Conservation (phyloP, 2,888 invertebrate genomes). For the Limnephilus lunatus region DNA sequence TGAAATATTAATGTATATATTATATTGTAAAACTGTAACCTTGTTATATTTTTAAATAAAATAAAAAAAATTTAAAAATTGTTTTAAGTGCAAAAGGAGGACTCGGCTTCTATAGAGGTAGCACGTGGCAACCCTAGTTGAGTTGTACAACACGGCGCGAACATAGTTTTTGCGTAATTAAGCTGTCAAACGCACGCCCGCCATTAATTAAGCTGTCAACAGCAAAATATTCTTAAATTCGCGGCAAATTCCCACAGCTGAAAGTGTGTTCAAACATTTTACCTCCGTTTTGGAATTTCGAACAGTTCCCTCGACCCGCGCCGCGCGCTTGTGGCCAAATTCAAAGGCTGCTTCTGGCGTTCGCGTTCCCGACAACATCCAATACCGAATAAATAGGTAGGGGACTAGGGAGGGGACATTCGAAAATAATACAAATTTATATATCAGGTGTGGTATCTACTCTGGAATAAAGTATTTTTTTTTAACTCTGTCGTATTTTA, state of each 20-base stretch:
- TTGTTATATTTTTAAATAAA: too few species aligned
- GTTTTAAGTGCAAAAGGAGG: neutral
- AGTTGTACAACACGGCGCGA: slow-evolving; percentile 56
- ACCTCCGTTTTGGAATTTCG: slow-evolving; percentile 30
- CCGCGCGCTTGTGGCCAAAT: slow-evolving; percentile 17
- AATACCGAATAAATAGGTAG: neutral
- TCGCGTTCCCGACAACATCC: neutral
- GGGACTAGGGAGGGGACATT: neutral
- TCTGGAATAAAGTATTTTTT: too few species aligned
- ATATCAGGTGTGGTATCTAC: neutral
- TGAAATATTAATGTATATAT: too few species aligned
- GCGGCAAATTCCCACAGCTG: slow-evolving; percentile 39
- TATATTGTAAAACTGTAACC: too few species aligned
- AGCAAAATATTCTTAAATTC: slow-evolving; percentile 62
- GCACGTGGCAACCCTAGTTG: neutral
- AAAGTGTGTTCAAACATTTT: slow-evolving; percentile 39
- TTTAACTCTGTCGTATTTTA: too few species aligned
- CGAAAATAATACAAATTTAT: neutral
- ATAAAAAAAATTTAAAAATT: too few species aligned
- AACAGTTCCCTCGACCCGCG: neutral
- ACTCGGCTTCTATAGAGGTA: neutral
- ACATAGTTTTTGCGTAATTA: slow-evolving; percentile 67
- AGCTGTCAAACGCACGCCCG: slow-evolving; percentile 65
- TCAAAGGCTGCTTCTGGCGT: slow-evolving; percentile 29
- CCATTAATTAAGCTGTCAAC: slow-evolving; percentile 66